Evolutionary conservation across 2,113 vertebrate genomes (phyloP), one percentile per base, ranked within the genome.

Genomic region (Notarius quadriscutis): DNA sequence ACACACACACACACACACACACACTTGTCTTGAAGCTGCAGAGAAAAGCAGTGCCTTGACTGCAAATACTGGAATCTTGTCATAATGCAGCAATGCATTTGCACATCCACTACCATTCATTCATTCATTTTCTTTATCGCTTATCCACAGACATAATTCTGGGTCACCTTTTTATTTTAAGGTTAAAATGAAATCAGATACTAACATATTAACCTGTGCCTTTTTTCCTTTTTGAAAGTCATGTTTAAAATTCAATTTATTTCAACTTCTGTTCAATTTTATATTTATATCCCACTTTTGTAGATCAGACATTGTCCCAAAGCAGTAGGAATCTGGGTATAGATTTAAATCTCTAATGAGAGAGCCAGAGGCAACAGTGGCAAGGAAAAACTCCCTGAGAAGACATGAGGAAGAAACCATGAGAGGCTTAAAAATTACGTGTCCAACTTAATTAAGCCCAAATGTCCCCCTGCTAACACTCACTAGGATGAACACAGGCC

Each of bases 11-110:
- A 75, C 72, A 50, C 71, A 34, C 67, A 71, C 67, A 71, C 67
- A 78, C 74, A 50, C 0, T 15, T 51, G 48, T 1, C 72, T 74
- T 18, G 69, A 72, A 50, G 22, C 75, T 57, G n/a, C 53, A 57
- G 53, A 80, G 27, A 80, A n/a, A 58, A 80, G 77, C 53, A 80
- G 7, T 57, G 77, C 53, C n/a, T 58, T 57, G 78, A 80, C 78
- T 80, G 53, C 78, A 80, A 58, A 80, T 58, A 80, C n/a, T 80
- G 8, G 53, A 58, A 34, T 41, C 27, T 60, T 81, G 79, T 81
- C 79, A 81, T 81, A 81, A 81, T 81, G 79, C 79, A 81, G 27
- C 27, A 81, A 60, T 81, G 27, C 27, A 27, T 80, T 80, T 27
- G 12, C 77, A 74, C 34, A 71, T 48, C 34, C 71, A 48, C 72